These are phyloP conservation scores for Pangasius djambal DNA, from an alignment of 2,797 vertebrate genomes.

Conservation along the genomic window DNA sequence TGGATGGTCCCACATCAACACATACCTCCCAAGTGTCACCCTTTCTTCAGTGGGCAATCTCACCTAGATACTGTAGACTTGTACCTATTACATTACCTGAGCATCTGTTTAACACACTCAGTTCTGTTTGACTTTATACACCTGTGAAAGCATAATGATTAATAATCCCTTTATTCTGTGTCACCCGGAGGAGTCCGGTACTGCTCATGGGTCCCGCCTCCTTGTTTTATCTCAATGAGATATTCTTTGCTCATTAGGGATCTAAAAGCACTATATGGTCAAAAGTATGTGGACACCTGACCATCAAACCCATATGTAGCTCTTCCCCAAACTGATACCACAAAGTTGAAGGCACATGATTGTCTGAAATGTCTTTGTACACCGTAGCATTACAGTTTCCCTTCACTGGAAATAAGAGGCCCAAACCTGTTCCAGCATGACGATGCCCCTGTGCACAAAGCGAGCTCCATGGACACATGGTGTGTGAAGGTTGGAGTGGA, in stretches of 20 bases:
- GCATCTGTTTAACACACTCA: neutral
- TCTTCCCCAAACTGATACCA: neutral
- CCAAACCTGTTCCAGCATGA: no score
- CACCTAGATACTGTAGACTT: neutral
- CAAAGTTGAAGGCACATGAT: no score
- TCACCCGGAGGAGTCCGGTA: neutral
- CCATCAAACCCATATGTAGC: neutral
- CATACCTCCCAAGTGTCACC: neutral
- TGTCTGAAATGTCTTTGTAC: neutral
- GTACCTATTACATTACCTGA: no score
- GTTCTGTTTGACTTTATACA: neutral
- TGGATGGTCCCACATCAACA: neutral
- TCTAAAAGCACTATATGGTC: neutral
- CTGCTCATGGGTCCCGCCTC: neutral
- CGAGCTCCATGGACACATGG: no score
- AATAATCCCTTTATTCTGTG: neutral
- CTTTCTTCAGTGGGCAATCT: no score
- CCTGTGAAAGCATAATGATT: neutral
- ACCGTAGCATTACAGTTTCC: no score
- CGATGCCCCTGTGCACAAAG: no score
- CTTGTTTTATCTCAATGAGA: neutral
- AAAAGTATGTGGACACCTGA: neutral
- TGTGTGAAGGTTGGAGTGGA: no score
- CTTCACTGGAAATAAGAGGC: no score
- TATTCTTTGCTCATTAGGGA: neutral